phyloP scores from a whole-genome alignment of 2,797 vertebrate species.

The Neosilurus hyrtlii region DNA sequence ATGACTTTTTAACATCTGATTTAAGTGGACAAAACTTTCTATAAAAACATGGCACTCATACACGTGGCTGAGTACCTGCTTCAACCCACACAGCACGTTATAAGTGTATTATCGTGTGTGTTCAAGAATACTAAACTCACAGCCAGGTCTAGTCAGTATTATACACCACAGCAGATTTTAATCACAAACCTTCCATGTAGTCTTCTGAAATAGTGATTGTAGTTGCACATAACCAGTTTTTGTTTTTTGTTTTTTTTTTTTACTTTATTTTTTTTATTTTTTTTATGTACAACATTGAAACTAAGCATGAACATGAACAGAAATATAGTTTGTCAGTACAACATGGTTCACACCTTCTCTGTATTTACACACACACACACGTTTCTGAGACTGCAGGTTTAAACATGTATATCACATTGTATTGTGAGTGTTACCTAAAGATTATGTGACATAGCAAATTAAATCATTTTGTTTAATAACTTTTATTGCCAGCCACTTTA shows the following conservation, averaged over 20 bases:
- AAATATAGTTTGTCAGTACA: neutral
- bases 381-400: neutral
- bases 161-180: constrained; percentile 29
- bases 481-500: neutral
- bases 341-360: neutral
- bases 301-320: neutral
- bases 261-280: neutral
- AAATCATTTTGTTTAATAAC: neutral
- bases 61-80: constrained; percentile 41
- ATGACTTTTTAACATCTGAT: constrained; percentile 58
- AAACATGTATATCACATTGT: neutral
- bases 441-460: neutral
- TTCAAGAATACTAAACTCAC: constrained; percentile 42
- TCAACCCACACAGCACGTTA: constrained; percentile 25
- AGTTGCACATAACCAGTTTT: constrained; percentile 38
- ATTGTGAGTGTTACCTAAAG: neutral
- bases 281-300: neutral
- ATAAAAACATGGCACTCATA: constrained; percentile 41
- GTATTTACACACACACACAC: neutral
- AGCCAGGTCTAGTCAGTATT: constrained; percentile 47
- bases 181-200: constrained; percentile 31
- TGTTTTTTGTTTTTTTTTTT: constrained; percentile 11
- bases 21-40: constrained; percentile 14
- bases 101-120: constrained; percentile 10
- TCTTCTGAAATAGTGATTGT: constrained; percentile 26